Evolutionary conservation across 2,888 invertebrate genomes (phyloP).

Genomic region (Drosophila buzzatii): DNA sequence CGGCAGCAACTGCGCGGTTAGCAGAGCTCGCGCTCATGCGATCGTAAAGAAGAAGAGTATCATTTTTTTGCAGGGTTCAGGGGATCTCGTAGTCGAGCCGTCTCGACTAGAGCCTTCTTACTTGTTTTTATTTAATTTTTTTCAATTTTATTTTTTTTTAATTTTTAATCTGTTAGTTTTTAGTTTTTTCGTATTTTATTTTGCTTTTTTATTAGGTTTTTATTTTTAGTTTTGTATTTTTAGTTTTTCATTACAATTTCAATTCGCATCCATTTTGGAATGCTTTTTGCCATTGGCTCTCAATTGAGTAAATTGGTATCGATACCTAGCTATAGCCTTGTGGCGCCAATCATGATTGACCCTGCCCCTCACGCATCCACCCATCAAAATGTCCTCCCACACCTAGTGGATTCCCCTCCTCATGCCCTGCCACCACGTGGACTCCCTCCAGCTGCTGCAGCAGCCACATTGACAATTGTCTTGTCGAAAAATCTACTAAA

Average conservation of each 20-base stretch:
- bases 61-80: too few species aligned
- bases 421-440: background rate
- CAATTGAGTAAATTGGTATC: conserved; percentile 32
- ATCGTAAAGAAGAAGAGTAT: too few species aligned
- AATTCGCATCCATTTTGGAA: conserved; percentile 8
- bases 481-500: conserved; percentile 2
- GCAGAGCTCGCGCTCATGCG: too few species aligned
- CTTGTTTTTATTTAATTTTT: background rate
- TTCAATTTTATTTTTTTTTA: background rate
- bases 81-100: too few species aligned
- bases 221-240: background rate
- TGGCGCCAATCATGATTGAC: conserved; percentile 7
- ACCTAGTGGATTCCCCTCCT: background rate
- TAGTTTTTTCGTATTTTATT: background rate
- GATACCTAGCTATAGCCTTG: conserved; percentile 37
- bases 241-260: background rate
- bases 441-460: background rate
- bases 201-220: background rate
- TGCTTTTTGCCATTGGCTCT: background rate
- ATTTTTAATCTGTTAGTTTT: background rate
- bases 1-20: too few species aligned
- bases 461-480: conserved; percentile 4
- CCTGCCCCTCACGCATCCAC: conserved; percentile 1
- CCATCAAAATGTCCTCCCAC: background rate
- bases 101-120: too few species aligned